Conservation (phyloP, 1,140 invertebrate species). For the Drosophila navojoa region DNA sequence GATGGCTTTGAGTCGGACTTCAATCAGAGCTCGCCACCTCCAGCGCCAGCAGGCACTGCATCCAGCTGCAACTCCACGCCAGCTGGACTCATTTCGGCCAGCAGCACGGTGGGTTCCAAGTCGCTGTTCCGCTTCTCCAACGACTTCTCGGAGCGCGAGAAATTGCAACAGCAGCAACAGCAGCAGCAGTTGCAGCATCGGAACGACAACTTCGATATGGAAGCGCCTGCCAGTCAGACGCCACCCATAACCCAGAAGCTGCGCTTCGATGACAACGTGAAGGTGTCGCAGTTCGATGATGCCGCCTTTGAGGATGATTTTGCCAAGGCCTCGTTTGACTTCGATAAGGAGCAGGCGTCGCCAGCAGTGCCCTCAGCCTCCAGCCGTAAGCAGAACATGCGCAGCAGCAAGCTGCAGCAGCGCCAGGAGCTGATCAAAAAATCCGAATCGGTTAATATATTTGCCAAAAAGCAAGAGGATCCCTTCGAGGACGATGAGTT, state of each 20-base stretch:
- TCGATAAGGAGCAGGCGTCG: constrained; percentile 73
- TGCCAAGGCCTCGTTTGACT: constrained; percentile 81
- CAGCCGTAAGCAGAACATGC: constrained; percentile 71
- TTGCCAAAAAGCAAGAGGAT: constrained; percentile 90
- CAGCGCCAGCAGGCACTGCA: constrained; percentile 74
- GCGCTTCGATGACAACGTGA: constrained; percentile 83
- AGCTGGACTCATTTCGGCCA: constrained; percentile 55
- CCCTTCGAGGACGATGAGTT: constrained; percentile 95
- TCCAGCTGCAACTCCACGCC: constrained; percentile 80
- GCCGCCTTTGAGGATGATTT: constrained; percentile 83
- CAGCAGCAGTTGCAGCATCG: constrained; percentile 28
- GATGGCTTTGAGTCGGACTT: constrained; percentile 84
- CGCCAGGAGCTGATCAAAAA: constrained; percentile 88
- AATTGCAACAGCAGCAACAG: constrained; percentile 49
- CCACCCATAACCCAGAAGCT: constrained; percentile 79
- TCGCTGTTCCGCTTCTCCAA: constrained; percentile 85
- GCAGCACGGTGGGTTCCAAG: constrained; percentile 55
- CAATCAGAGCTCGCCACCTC: constrained; percentile 79
- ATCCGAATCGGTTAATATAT: constrained; percentile 94
- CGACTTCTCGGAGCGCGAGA: constrained; percentile 86
- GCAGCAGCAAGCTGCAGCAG: constrained; percentile 71
- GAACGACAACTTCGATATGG: constrained; percentile 45
- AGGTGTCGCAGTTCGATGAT: constrained; percentile 83
- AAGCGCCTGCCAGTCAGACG: constrained; percentile 54
- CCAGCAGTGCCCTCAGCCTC: constrained; percentile 40